These are phyloP conservation scores for Vanessa cardui DNA, from an alignment of 2,888 invertebrate genomes.

Conservation along the genomic window DNA sequence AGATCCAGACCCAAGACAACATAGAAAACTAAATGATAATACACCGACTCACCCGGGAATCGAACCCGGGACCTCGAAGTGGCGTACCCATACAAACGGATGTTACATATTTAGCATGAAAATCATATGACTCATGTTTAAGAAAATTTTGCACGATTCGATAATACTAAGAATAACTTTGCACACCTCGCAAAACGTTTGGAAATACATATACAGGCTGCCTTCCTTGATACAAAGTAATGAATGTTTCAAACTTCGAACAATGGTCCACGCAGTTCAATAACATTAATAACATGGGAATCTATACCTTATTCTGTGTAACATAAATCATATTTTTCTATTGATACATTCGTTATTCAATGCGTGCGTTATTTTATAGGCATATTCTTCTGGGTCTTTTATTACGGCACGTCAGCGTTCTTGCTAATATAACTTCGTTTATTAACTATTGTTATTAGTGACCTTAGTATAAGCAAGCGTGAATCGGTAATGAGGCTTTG, in stretches of 20 bases:
- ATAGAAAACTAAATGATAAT: no score
- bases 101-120: no score
- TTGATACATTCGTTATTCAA: not conserved
- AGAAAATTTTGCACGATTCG: not conserved
- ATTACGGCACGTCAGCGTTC: slow-evolving; percentile 52
- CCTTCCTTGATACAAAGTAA: slow-evolving; percentile 5
- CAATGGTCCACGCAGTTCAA: slow-evolving; percentile 15
- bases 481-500: slow-evolving; percentile 48
- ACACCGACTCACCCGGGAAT: no score
- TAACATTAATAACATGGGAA: slow-evolving; percentile 9
- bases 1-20: no score
- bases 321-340: slow-evolving; percentile 3
- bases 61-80: no score
- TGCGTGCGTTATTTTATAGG: slow-evolving; percentile 45
- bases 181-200: not conserved
- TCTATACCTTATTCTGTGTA: slow-evolving; percentile 1
- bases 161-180: not conserved
- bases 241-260: slow-evolving; percentile 7
- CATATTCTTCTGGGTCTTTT: slow-evolving; percentile 54
- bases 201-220: not conserved
- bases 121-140: not conserved
- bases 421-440: slow-evolving; percentile 55
- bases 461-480: slow-evolving; percentile 41
- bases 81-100: no score
- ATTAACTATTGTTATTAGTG: slow-evolving; percentile 58